Base-by-base conservation (phyloP, 2,113 vertebrate species). In the Corydoras maculifer region DNA sequence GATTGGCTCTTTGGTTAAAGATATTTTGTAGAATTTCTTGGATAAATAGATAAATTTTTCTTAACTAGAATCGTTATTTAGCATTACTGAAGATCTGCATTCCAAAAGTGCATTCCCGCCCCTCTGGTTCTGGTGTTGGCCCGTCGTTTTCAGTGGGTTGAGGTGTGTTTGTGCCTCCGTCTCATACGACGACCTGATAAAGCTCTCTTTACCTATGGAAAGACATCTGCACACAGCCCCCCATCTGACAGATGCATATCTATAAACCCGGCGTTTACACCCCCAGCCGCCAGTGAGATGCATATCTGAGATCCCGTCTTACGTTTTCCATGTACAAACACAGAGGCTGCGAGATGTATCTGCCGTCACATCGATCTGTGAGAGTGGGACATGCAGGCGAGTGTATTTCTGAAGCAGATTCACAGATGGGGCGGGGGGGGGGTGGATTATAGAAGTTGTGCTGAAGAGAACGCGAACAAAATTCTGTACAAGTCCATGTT, bases 121-220 rank as follows among this genome's bases (percentile, higher is more conserved):
- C 35, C 35, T 43, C 35, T 4, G 35, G 35, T 43, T 43, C 35
- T 43, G 35, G 35, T 43, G 35, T 43, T 43, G 35, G 35, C 35
- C 7, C 35, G 7, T 5, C 7, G 35, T 43, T 43, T 43, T 43
- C 35, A 81, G 60, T 54, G 61, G 13, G 55, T 69, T 3, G 29
- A 48, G 30, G 55, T 80, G 79, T 82, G 79, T 83, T 83, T 86
- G 80, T 75, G 70, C 77, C 51, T 67, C 70, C 6, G 32, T 69
- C 62, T 66, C 70, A 12, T n/a, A 55, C 64, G 61, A 73, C 60
- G 69, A 30, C n/a, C 69, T 58, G 74, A 73, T 79, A 74, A 74
- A 61, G 43, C 50, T 43, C n/a, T 62, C 53, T 74, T 78, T 77
- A 70, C 76, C 68, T 70, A 29, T 54, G 35, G 68, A 62, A 77